Base-by-base conservation (phyloP, 1,140 invertebrate species). In the Atta colombica region DNA sequence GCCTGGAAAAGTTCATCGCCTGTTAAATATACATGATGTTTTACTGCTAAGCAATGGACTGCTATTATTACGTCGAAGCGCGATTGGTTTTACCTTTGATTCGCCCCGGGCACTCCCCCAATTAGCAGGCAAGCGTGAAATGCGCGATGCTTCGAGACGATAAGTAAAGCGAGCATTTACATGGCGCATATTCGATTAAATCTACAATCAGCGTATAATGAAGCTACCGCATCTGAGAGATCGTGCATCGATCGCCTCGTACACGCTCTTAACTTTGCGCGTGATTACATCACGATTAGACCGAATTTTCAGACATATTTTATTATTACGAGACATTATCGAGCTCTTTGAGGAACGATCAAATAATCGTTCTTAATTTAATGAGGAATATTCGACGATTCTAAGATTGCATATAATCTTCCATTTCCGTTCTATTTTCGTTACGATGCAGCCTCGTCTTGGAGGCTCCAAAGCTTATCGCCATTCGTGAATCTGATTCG, bases 71-170 rank as follows among this genome's bases (percentile, higher is more conserved):
- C 68, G 21, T 45, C 25, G 28, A 21, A 18, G 31, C 25, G 25
- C 51, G 18, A 72, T 82, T 25, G 68, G 25, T 72, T 58, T 82
- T 60, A 60, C 21, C 80, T 82, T 74, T 55, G 68, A 82, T 82
- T 82, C 55, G 53, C 55, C 66, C 25, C 49, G 35, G 21, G 25
- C 68, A 49, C 68, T 61, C 68, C 35, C 21, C 39, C 35, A 72
- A 82, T 82, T 82, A 82, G 18, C 55, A 53, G 16, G 10, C 6
- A 18, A 25, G 66, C 31, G 65, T 71, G n/a, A 80, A 80, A 80
- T n/a, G 77, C 65, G 28, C 77, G 77, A 49, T 49, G 25, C 60
- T 5, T 21, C 39, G 75, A 16, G n/a, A 63, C 49, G 65, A 71
- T 81, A 81, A 80, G 63, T 55, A 25, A 68, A 69, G 63, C 49